Evolutionary conservation across 2,888 invertebrate genomes (phyloP).

Genomic region (Pardosa pseudoannulata): DNA sequence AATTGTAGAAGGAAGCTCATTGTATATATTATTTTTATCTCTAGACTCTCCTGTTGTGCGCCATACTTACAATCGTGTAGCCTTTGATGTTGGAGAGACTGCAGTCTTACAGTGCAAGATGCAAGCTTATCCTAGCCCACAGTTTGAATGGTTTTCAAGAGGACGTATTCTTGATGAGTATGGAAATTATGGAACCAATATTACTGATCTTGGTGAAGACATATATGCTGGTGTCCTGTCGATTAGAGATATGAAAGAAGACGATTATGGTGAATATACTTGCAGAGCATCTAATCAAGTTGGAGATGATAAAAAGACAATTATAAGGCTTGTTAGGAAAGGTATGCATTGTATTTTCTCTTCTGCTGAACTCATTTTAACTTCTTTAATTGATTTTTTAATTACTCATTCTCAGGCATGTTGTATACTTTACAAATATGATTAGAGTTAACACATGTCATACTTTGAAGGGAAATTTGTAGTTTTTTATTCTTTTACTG

Average conservation of each 20-base stretch:
- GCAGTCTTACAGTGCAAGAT: constrained; percentile 92
- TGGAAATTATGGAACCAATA: constrained; percentile 90
- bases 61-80: constrained; percentile 83
- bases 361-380: too few relatives aligned
- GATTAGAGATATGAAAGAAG: constrained; percentile 79
- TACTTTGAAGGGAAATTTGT: too few relatives aligned
- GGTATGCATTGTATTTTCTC: constrained; percentile 78
- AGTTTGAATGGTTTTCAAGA: constrained; percentile 87
- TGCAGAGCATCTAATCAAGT: constrained; percentile 91
- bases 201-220: constrained; percentile 88
- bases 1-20: too few relatives aligned
- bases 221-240: constrained; percentile 88
- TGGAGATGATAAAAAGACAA: constrained; percentile 81
- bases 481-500: too few relatives aligned
- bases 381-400: too few relatives aligned
- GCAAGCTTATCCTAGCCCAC: constrained; percentile 93
- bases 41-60: constrained; percentile 89
- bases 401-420: too few relatives aligned
- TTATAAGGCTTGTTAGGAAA: constrained; percentile 88
- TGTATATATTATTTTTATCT: constrained; percentile 59
- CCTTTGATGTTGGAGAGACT: constrained; percentile 88
- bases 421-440: too few relatives aligned
- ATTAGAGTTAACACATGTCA: too few relatives aligned
- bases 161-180: constrained; percentile 77
- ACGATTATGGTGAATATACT: constrained; percentile 92